A percentile compares a stretch with the other conserved stretches of the same genome.
phyloP scores from a whole-genome alignment of 2,113 vertebrate species.

The Sciurus niger region DNA sequence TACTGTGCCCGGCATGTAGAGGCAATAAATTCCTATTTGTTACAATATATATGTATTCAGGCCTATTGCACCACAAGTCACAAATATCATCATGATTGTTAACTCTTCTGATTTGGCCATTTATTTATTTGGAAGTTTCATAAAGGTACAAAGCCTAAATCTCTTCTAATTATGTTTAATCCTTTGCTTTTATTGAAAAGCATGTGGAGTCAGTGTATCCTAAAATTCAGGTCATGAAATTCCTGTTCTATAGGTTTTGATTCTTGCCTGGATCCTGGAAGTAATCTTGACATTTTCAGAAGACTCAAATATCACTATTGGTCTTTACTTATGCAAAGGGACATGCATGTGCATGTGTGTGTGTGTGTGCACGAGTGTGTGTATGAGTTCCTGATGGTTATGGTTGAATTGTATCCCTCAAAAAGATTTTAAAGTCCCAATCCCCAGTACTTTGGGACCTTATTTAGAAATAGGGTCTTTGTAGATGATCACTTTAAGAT shows the following conservation, averaged over 20 bases:
- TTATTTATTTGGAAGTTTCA: constrained; percentile 47
- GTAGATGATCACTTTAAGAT: neutral
- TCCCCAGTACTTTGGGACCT: neutral
- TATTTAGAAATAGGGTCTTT: neutral
- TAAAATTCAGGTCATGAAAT: neutral
- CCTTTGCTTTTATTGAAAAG: constrained; percentile 47
- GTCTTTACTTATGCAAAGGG: constrained; percentile 52
- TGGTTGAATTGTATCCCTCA: neutral
- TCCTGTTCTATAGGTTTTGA: neutral
- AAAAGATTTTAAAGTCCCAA: neutral
- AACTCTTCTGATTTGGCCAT: neutral
- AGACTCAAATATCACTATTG: neutral
- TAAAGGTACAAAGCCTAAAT: neutral
- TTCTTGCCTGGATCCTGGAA: neutral
- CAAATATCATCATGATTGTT: neutral
- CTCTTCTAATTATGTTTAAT: constrained; percentile 28
- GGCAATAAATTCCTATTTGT: neutral
- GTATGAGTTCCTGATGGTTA: neutral
- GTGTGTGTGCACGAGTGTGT: neutral
- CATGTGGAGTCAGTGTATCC: neutral
- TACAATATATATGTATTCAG: neutral
- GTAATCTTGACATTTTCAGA: neutral
- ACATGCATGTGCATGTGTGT: neutral
- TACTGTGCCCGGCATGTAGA: neutral
- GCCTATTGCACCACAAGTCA: neutral